Percentiles rank a stretch among this genome's conserved stretches.
Evolutionary conservation across 1,140 invertebrate genomes (phyloP).

Genomic region (Micrasema longulum): DNA sequence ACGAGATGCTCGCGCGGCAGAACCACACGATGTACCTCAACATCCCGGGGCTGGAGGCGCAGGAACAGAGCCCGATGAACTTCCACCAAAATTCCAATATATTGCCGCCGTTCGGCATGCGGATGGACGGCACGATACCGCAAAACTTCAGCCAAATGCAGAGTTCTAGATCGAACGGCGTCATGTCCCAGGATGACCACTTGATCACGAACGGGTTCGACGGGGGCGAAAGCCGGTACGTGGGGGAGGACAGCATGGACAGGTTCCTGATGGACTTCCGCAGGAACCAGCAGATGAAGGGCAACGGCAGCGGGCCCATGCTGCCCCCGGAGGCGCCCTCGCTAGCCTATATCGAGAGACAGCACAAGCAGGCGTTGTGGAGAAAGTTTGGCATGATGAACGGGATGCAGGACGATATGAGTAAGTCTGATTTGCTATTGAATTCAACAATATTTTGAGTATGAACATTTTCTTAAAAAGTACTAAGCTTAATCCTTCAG

Average conservation of each 20-base stretch:
- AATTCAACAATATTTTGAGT: background rate
- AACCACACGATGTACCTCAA: conserved; percentile 27
- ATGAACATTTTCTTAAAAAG: too few relatives aligned
- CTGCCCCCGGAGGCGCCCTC: conserved; percentile 46
- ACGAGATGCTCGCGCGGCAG: conserved; percentile 34
- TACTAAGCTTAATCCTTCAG: too few relatives aligned
- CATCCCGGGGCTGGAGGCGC: background rate
- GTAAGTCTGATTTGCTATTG: conserved; percentile 3
- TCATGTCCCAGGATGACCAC: background rate
- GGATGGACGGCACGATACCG: conserved; percentile 55
- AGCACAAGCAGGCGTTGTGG: conserved; percentile 43
- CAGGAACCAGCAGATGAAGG: conserved; percentile 66
- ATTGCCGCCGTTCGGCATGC: conserved; percentile 67
- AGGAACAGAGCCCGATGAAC: conserved; percentile 10
- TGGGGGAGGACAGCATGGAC: conserved; percentile 68
- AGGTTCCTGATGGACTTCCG: conserved; percentile 73
- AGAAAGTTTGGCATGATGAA: conserved; percentile 25
- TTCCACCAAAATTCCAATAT: conserved; percentile 45
- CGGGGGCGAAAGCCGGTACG: conserved; percentile 56
- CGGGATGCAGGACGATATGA: conserved; percentile 17
- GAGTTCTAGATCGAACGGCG: background rate
- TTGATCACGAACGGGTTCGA: background rate
- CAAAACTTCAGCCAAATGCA: conserved; percentile 32
- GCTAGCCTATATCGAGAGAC: conserved; percentile 51
- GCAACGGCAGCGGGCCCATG: conserved; percentile 36